Conservation (phyloP, 2,888 invertebrate species). For the Scaptomyza cyrtandrae region DNA sequence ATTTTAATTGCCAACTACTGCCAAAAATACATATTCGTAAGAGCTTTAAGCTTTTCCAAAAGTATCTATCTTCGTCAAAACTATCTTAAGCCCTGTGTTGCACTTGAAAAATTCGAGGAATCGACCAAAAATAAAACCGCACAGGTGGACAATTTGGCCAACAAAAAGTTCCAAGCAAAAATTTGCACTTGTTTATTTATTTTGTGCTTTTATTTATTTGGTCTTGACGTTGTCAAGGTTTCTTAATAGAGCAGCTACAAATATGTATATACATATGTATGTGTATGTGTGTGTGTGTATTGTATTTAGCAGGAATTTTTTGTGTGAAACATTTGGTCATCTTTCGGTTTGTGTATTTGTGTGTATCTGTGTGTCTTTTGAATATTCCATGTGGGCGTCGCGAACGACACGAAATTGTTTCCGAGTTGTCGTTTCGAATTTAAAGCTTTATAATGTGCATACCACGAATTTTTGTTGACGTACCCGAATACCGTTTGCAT, state of each 20-base stretch:
- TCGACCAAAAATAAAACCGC: conserved; percentile 60
- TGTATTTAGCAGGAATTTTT: conserved; percentile 71
- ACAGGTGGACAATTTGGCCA: conserved; percentile 75
- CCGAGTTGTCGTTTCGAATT: conserved; percentile 79
- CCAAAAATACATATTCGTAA: neutral
- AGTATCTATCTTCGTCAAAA: neutral
- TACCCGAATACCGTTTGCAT: conserved; percentile 78
- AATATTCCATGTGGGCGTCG: conserved; percentile 70
- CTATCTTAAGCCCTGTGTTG: neutral
- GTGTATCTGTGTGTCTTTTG: conserved; percentile 40
- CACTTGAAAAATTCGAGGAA: conserved; percentile 58
- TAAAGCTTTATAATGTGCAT: conserved; percentile 78
- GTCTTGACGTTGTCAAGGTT: conserved; percentile 77
- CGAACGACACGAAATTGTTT: conserved; percentile 71
- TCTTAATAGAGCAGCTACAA: conserved; percentile 47
- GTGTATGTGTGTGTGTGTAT: neutral
- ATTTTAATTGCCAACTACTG: neutral
- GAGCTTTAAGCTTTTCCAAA: neutral
- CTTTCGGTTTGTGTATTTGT: neutral
- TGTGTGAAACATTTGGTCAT: conserved; percentile 51
- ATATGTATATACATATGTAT: conserved; percentile 14
- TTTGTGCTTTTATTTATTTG: conserved; percentile 56
- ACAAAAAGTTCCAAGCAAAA: conserved; percentile 58
- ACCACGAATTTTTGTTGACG: conserved; percentile 81
- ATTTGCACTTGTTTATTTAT: conserved; percentile 45